A percentile compares a stretch with the other conserved stretches of the same genome.
These are phyloP conservation scores for Trematocara caparti DNA, from an alignment of 2,797 vertebrate species.

Conservation along the genomic window DNA sequence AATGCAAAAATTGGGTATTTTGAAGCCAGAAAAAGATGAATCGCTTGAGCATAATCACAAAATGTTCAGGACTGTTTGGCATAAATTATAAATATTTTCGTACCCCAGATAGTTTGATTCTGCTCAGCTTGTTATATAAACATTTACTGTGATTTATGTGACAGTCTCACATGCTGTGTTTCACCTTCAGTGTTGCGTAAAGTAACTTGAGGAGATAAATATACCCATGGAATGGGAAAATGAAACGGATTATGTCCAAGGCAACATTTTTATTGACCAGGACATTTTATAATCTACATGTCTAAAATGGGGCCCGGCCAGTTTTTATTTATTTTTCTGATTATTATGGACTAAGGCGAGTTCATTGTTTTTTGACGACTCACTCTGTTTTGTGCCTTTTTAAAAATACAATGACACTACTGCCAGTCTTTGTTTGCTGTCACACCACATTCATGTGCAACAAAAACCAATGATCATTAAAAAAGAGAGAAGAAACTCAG, in stretches of 20 bases:
- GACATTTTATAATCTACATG: not conserved
- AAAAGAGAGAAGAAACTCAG: not conserved
- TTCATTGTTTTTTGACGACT: constrained; percentile 2
- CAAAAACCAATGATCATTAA: not conserved
- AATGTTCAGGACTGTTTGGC: not conserved
- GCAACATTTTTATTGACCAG: not conserved
- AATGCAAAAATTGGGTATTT: not conserved
- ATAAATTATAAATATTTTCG: not conserved
- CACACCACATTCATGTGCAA: not conserved
- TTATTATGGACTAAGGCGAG: not conserved
- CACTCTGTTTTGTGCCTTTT: not conserved
- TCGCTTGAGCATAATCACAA: not conserved
- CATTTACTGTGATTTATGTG: not conserved
- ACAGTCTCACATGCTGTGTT: not conserved
- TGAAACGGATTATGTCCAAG: accelerated
- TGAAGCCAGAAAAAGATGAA: not conserved
- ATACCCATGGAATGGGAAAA: not conserved
- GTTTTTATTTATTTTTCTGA: not conserved
- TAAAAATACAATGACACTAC: not conserved
- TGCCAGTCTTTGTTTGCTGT: not conserved
- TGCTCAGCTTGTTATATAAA: not conserved
- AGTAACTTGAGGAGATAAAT: not conserved
- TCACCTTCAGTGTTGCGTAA: not conserved
- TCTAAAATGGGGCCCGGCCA: accelerated
- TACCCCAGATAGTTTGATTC: not conserved